These are phyloP conservation scores for Hylaeus volcanicus DNA, from an alignment of 1,140 invertebrate genomes.

Conservation along the genomic window DNA sequence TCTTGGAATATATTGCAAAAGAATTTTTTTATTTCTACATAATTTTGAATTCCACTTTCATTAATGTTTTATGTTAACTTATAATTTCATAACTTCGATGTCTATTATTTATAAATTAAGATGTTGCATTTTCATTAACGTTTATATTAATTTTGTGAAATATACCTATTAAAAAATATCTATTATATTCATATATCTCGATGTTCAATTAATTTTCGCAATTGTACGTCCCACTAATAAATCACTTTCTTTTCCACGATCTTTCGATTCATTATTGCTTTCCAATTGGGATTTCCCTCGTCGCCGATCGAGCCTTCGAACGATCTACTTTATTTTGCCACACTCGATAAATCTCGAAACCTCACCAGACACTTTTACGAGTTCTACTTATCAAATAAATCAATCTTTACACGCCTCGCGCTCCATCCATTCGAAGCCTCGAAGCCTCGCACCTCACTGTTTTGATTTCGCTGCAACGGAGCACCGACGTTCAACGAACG, in stretches of 20 bases:
- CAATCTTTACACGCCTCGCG: neutral
- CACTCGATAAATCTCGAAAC: constrained; percentile 15
- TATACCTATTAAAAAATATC: too few relatives aligned
- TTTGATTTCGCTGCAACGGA: neutral
- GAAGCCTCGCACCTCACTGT: neutral
- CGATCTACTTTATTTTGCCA: neutral
- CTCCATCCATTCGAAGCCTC: neutral
- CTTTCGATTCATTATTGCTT: neutral
- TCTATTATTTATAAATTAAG: too few relatives aligned
- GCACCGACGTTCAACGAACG: neutral
- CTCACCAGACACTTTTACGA: constrained; percentile 17
- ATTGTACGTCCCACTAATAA: neutral
- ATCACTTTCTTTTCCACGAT: neutral
- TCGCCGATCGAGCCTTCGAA: neutral
- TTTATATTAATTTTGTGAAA: too few relatives aligned
- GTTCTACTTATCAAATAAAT: constrained; percentile 25
- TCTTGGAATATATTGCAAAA: too few relatives aligned
- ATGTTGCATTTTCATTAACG: too few relatives aligned
- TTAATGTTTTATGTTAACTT: too few relatives aligned
- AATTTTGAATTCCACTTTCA: too few relatives aligned
- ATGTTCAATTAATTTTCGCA: too few relatives aligned
- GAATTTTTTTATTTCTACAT: too few relatives aligned
- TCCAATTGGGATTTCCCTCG: neutral
- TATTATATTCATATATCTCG: too few relatives aligned
- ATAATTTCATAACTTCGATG: too few relatives aligned